Evolutionary conservation across 2,888 invertebrate genomes (phyloP), one percentile per base, ranked within the genome.

Genomic region (Latheticus oryzae): DNA sequence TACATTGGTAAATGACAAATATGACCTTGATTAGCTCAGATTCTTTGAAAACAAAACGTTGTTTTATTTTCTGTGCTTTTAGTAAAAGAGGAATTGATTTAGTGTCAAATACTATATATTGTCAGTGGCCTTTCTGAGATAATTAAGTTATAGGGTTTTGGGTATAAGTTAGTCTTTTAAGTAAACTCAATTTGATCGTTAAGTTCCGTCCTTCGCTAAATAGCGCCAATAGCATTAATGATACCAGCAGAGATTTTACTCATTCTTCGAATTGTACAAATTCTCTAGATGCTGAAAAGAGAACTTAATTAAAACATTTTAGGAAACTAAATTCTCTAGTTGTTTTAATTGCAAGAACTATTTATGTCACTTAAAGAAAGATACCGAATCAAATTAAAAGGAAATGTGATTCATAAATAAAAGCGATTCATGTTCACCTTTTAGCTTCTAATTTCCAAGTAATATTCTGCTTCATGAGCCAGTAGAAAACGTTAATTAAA

Each of bases 391-490:
- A 42, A 24, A 24, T 42, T 42, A 24, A 42, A 13, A 8, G 28
- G 45, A 45, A 45, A 45, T 45, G 21, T 45, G 45, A 45, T 45
- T 45, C 45, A 45, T 9, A n/a, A 43, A 17, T 17, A 45, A 16
- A 38, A 38, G 35, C 17, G 9, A 35, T 38, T 38, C 21, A 16
- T 21, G 38, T 42, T 42, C 42, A 26, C 24, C 24, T 26, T 42
- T 26, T 13, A n/a, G 26, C 24, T 42, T 42, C 26, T 16, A 13
- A 42, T 42, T 42, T 42, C 42, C 42, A 42, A 26, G 42, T 42
- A 42, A n/a, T 26, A 23, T 9, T 42, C 7, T 26, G 42, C 28
- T 26, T 26, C 42, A 42, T 42, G 11, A 21, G 21, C 23, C 11
- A 11, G 12, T 11, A 9, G 21, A 42, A 42, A 26, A 21, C 8